These are phyloP conservation scores for Cryptocephalus primarius DNA, from an alignment of 2,888 invertebrate species.

Conservation along the genomic window DNA sequence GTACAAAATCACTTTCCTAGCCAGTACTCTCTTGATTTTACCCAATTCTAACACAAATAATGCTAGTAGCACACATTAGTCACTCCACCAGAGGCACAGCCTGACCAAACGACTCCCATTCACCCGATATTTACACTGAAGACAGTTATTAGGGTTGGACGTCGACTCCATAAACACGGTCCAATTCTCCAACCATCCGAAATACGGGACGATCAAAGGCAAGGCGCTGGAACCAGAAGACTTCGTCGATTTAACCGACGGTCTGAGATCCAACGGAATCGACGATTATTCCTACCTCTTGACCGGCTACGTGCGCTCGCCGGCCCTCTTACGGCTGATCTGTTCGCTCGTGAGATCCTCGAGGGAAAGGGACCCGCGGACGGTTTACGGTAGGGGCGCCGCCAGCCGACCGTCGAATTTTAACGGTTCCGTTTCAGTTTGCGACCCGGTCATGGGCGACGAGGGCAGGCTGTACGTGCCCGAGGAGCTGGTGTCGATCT, in stretches of 20 bases:
- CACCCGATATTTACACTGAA: too few relatives aligned
- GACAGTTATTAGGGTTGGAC: constrained; percentile 69
- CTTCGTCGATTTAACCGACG: constrained; percentile 66
- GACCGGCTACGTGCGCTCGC: constrained; percentile 89
- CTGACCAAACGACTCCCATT: too few relatives aligned
- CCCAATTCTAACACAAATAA: too few relatives aligned
- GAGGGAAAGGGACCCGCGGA: constrained; percentile 63
- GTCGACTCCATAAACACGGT: constrained; percentile 97
- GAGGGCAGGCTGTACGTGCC: constrained; percentile 94
- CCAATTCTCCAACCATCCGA: constrained; percentile 95
- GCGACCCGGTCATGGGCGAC: constrained; percentile 98
- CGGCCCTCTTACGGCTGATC: constrained; percentile 75
- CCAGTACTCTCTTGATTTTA: too few relatives aligned
- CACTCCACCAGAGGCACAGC: too few relatives aligned
- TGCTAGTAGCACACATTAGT: too few relatives aligned
- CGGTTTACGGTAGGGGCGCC: constrained; percentile 62
- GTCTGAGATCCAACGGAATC: constrained; percentile 66
- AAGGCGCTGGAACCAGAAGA: constrained; percentile 76
- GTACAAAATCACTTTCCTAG: too few relatives aligned
- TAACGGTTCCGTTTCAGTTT: constrained; percentile 49
- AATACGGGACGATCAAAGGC: constrained; percentile 71
- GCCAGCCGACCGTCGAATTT: too few relatives aligned
- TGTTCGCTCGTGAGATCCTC: constrained; percentile 65
- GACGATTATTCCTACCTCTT: constrained; percentile 74
- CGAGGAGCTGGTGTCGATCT: constrained; percentile 74